A percentile compares a stretch with the other conserved stretches of the same genome.
These are phyloP conservation scores for Andrena trimmerana DNA, from an alignment of 2,888 invertebrate species.

Conservation along the genomic window DNA sequence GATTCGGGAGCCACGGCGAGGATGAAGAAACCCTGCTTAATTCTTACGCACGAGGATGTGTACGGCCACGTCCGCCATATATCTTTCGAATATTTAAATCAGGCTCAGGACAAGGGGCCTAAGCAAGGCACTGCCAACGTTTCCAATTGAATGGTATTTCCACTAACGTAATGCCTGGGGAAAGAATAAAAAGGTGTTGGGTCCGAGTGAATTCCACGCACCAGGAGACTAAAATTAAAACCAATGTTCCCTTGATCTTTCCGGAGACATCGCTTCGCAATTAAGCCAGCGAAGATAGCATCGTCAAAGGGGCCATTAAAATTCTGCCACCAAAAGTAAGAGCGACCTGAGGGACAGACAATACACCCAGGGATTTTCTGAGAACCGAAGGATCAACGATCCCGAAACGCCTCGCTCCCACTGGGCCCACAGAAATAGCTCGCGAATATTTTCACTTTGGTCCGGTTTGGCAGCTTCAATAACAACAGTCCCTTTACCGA, in stretches of 20 bases:
- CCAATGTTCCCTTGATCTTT: neutral
- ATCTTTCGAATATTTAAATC: conserved; percentile 27
- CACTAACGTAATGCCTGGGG: neutral
- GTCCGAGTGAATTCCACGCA: neutral
- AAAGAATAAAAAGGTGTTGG: neutral
- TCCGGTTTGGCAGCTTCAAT: conserved; percentile 80
- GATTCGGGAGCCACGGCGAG: neutral
- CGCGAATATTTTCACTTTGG: conserved; percentile 74
- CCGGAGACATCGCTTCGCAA: conserved; percentile 46
- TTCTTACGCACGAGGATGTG: neutral
- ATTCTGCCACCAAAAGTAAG: conserved; percentile 9
- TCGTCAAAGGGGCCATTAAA: conserved; percentile 4
- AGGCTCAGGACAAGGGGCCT: neutral
- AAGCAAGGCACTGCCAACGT: neutral
- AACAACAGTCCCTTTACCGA: conserved; percentile 72
- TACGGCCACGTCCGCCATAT: neutral
- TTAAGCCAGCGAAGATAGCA: conserved; percentile 35
- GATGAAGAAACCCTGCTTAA: neutral
- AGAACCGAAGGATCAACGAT: conserved; percentile 13
- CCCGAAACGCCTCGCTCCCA: conserved; percentile 3
- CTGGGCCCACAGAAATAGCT: conserved; percentile 34
- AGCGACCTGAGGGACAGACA: neutral
- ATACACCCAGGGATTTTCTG: conserved; percentile 14
- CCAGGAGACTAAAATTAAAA: neutral
- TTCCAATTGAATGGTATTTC: conserved; percentile 9